phyloP scores from a whole-genome alignment of 2,888 invertebrate species.

The Girardia tigrina region DNA sequence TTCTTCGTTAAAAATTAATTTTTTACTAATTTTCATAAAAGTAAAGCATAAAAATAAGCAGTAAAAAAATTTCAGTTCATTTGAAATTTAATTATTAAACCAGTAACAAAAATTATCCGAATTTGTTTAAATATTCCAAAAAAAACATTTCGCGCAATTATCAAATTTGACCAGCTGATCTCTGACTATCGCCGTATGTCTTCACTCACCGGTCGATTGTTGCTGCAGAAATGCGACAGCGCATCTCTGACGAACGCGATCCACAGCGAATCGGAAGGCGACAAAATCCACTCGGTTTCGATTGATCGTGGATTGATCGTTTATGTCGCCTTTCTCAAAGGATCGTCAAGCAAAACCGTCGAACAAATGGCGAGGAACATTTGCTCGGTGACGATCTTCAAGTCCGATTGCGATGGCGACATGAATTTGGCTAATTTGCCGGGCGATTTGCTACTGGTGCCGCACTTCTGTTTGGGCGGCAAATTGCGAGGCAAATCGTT shows the following conservation, averaged over 20 bases:
- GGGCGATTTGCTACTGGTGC: not conserved
- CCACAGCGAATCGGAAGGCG: not conserved
- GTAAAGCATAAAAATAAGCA: no score
- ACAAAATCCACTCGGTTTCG: not conserved
- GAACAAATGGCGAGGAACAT: not conserved
- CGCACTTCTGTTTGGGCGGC: not conserved
- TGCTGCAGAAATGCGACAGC: not conserved
- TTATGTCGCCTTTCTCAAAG: not conserved
- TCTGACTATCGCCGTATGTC: no score
- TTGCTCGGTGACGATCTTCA: not conserved
- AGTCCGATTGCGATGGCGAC: not conserved
- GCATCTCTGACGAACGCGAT: not conserved
- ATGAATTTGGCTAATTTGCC: not conserved
- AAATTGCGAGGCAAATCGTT: constrained; percentile 5
- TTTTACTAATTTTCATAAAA: no score
- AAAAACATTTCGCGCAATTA: no score
- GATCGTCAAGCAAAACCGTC: not conserved
- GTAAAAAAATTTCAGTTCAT: no score
- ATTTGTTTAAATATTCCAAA: no score
- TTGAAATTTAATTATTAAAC: no score
- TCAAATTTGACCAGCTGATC: no score
- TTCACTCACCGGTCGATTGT: not conserved
- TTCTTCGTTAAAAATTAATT: no score
- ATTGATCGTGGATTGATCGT: not conserved
- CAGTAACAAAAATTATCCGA: no score